A percentile compares a stretch with the other conserved stretches of the same genome.
Evolutionary conservation across 2,888 invertebrate species (phyloP).

Genomic region (Galerucella pusilla): DNA sequence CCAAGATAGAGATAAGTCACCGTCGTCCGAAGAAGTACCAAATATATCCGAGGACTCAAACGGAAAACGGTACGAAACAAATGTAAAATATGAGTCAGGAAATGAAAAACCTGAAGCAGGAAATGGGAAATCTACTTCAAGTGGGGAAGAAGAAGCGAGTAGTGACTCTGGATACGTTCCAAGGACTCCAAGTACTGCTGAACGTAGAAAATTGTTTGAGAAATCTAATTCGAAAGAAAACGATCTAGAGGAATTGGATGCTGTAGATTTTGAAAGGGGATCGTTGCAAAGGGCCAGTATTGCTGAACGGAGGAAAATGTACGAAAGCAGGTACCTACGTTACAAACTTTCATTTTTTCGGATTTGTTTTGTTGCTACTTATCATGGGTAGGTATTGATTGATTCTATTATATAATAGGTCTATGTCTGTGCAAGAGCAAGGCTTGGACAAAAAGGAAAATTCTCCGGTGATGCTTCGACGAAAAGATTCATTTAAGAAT

Average conservation of each 20-base stretch:
- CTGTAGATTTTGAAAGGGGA: slow-evolving; percentile 70
- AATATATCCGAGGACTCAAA: slow-evolving; percentile 12
- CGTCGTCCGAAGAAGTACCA: slow-evolving; percentile 39
- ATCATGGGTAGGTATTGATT: not conserved
- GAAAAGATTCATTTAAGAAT: slow-evolving; percentile 77
- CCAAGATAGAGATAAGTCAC: slow-evolving; percentile 39
- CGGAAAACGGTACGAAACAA: slow-evolving; percentile 23
- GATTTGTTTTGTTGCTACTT: not conserved
- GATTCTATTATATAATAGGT: slow-evolving; percentile 26
- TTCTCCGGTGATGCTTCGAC: slow-evolving; percentile 80
- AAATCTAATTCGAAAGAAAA: slow-evolving; percentile 62
- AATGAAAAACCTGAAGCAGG: slow-evolving; percentile 56
- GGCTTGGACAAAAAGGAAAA: slow-evolving; percentile 71
- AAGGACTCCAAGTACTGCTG: slow-evolving; percentile 83
- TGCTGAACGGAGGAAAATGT: slow-evolving; percentile 80
- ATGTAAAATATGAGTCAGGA: slow-evolving; percentile 15
- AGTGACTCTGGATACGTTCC: slow-evolving; percentile 76
- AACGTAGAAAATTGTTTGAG: slow-evolving; percentile 81
- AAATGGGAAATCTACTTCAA: slow-evolving; percentile 72
- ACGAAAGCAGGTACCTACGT: slow-evolving; percentile 66
- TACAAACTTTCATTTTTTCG: not conserved
- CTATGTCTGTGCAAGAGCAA: slow-evolving; percentile 45
- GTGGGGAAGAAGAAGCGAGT: slow-evolving; percentile 72
- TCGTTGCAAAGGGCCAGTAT: slow-evolving; percentile 77
- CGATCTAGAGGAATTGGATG: slow-evolving; percentile 65